Evolutionary conservation across 2,888 invertebrate genomes (phyloP), one percentile per base, ranked within the genome.

Genomic region (Nemapogon koenigi): DNA sequence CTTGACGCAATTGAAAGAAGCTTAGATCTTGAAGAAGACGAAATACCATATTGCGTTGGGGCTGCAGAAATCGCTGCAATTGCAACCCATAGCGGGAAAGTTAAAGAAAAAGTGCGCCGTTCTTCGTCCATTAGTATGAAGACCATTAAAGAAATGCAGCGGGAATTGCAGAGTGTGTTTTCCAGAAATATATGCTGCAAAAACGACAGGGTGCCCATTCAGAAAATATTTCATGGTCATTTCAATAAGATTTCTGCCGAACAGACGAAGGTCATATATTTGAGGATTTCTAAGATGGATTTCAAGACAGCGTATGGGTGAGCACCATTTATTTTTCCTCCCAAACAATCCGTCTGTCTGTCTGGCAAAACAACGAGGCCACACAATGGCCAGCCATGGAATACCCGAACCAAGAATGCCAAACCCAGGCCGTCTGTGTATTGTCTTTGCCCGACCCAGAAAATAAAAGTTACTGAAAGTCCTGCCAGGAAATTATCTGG

Each of bases 61-160:
- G 15, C 15, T 2, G 16, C 38, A 2, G 40, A 38, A 15, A 16
- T 26, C 11, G 4, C 16, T 7, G 8, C 22, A 8, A n/a, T 16
- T 19, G 25, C 22, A 14, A 26, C 22, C 10, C 11, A 35, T 13
- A 8, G 11, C 16, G 39, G 14, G 41, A 47, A 47, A 2, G 42
- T 28, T 17, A 48, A 41, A 25, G 52, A 55, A 3, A 50, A 51
- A 14, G 8, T 27, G 19, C n/a, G 19, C 18, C 17, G 35, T 11
- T 19, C 13, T 18, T 33, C 33, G 2, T 11, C 37, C 6, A 28
- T 31, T 7, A 17, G 25, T 10, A 35, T 57, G 48, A 55, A 72
- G 38, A 62, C 67, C 19, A 73, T 62, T 33, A 75, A 75, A 10
- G 73, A 75, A 40, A 32, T 66, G 40, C 73, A 72, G 45, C 75